Evolutionary conservation across 2,113 vertebrate species (phyloP), one percentile per base, ranked within the genome.

Genomic region (Cephalopholis sonnerati): DNA sequence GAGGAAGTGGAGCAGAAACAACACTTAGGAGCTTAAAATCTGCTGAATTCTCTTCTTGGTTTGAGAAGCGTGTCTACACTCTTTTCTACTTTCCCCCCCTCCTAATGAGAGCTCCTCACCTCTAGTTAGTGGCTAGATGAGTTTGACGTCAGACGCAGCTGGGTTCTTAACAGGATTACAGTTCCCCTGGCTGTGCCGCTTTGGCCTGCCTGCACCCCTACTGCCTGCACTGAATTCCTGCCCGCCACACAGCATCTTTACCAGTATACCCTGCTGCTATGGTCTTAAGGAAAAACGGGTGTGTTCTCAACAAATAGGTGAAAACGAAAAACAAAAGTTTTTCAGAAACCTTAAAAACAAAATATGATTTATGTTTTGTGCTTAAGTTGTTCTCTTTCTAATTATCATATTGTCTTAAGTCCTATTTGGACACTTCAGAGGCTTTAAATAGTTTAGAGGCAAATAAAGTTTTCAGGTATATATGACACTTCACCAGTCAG

Each of bases 141-240:
- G 90, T 87, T 92, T 94, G 93, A 95, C 93, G 94, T 95, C 94
- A 95, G 79, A 90, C 89, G 89, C 93, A 93, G 93, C 92, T 93
- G 94, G 92, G 65, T 84, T 91, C 89, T 88, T 91, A 93, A 95
- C 89, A 91, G 85, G 93, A 94, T 94, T 94, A 94, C 83, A 82
- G 83, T 84, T 88, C 84, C 88, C 84, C 80, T 85, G 90, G 84
- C 91, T 85, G 83, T 67, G 79, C 64, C 8, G 59, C 85, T 88
- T 65, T 83, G 83, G 85, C 82, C 84, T 82, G 86, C 54, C 76
- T 89, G 85, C 71, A 61, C 83, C 74, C 77, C 81, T 41, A 79
- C 87, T 76, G 89, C 51, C 77, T 91, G 39, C 50, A 76, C 84
- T 32, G 68, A 89, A 93, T 92, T 93, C 89, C 87, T 84, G 77